Base-by-base conservation (phyloP, 2,888 invertebrate genomes). In the Euzetes globulus region DNA sequence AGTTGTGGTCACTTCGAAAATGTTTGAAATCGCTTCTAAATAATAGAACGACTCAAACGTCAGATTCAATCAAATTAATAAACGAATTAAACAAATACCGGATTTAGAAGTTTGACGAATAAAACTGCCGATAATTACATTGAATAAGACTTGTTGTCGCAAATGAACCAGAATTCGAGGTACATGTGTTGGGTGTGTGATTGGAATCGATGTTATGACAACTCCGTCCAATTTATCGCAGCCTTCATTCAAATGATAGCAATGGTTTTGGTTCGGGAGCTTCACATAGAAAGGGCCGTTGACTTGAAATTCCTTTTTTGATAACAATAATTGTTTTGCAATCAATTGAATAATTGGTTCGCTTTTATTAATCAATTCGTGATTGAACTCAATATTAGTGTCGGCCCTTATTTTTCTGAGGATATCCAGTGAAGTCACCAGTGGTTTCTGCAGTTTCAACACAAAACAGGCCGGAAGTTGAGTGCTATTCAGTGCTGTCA, bases 151-250 rank as follows among this genome's bases (percentile, higher is more conserved):
- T 84, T 97, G 96, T 80, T 94, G 93, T 4, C 95, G 86, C 19
- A 97, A 86, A 77, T 89, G 88, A 52, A 88, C 88, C 50, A 97
- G 86, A 79, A 97, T 91, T 81, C 90, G 89, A 70, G 94, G 90
- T 76, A 95, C 93, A 82, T 94, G 93, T 9, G 91, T 89, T 1
- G 96, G 95, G 84, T 95, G 94, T 0, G 92, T 93, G 84, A 96
- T 96, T 0, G 94, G 94, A 75, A 97, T 89, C 77, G 89, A 90
- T 71, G 87, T 85, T 71, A 93, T 89, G 79, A 90, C 83, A 78
- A 90, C 87, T 7, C 92, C 94, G 5, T 47, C 50, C 41, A 41
- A 33, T 19, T 55, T 50, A 50, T 70, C 74, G 78, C 79, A 77
- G 77, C 89, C 89, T 82, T 92, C 91, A 33, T 93, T 93, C 85